Evolutionary conservation across 2,888 invertebrate genomes (phyloP), one percentile per base, ranked within the genome.

Genomic region (Nesidiocoris tenuis): DNA sequence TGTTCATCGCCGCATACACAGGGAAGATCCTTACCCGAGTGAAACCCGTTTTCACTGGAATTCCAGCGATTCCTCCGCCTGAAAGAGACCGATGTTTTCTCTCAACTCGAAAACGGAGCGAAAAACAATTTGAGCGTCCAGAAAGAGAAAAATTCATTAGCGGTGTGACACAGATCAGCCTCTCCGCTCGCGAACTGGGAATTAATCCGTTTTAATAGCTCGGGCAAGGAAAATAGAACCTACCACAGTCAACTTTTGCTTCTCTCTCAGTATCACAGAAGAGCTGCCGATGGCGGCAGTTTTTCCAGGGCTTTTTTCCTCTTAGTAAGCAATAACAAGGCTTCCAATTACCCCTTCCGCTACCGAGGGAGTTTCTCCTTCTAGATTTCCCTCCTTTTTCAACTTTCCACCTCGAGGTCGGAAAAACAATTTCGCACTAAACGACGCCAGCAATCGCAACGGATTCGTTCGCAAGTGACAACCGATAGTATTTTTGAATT

Each of bases 271-370:
- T 39, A 39, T 7, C 39, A 56, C 22, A 64, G 55, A 55, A 17
- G 7, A 54, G 22, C 3, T 70, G 70, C 70, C 23, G 70, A 70
- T 39, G 59, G 70, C 21, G 70, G 70, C 70, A 59, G 24, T 70
- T 59, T 70, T 24, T 57, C 22, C 24, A 5, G 59, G 59, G 39
- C 39, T 19, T 57, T 59, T 70, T 70, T 70, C 61, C 70, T 54
- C 70, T 70, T 70, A 57, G 59, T 70, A 70, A 70, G 70, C 70
- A 70, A 70, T 70, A 70, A 70, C 70, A 70, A 70, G 70, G 54
- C 70, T 57, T 59, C 70, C 70, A 70, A 70, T 70, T 70, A 70
- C 70, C 70, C 61, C 57, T 18, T 16, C 70, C 70, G 19, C 23
- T 70, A 59, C 59, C 39, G 5, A 39, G 12, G 39, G 39, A 7